These are phyloP conservation scores for Oenanthe oenanthe DNA, from an alignment of 2,113 vertebrate species.

Conservation along the genomic window DNA sequence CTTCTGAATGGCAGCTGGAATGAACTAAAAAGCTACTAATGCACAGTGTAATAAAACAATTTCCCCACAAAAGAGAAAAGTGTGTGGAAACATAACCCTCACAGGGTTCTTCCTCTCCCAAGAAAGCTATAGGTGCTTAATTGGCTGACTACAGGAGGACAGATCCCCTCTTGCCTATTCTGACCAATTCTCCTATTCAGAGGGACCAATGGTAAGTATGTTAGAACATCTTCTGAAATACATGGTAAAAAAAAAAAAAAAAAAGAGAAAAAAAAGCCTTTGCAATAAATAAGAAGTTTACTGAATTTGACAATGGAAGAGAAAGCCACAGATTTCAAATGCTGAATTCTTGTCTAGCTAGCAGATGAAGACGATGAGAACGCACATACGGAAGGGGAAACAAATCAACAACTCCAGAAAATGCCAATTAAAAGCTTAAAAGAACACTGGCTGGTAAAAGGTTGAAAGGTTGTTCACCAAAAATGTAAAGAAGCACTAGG, in stretches of 20 bases:
- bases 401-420: neutral
- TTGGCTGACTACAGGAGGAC: neutral
- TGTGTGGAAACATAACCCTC: neutral
- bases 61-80: neutral
- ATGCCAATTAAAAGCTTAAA: neutral
- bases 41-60: neutral
- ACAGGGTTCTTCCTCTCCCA: neutral
- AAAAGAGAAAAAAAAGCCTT: too few species aligned
- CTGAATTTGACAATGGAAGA: neutral
- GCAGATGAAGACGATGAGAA: neutral
- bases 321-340: neutral
- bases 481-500: neutral
- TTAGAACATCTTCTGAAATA: neutral
- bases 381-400: neutral
- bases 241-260: neutral
- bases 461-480: neutral
- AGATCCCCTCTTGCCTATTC: neutral
- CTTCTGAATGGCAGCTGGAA: neutral
- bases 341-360: neutral
- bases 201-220: neutral
- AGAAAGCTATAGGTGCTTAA: neutral
- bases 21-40: neutral
- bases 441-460: neutral
- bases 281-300: neutral
- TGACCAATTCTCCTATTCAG: too few species aligned